phyloP scores from a whole-genome alignment of 2,797 vertebrate genomes.

The Sebastes goodei region DNA sequence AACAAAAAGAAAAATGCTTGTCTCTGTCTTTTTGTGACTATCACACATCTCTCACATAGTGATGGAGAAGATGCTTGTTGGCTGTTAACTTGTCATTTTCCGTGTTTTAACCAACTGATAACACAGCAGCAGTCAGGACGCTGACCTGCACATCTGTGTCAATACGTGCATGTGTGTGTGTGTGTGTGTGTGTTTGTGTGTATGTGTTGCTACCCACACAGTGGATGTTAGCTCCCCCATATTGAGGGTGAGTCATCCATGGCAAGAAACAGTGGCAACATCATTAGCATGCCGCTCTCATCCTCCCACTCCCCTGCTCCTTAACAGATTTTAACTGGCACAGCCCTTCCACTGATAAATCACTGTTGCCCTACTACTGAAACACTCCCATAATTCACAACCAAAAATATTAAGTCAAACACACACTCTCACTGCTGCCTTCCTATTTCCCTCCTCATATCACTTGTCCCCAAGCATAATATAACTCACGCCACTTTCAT shows the following conservation, averaged over 20 bases:
- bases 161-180: slow-evolving; percentile 9
- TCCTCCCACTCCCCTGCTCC: slow-evolving; percentile 76
- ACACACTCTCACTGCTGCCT: slow-evolving; percentile 18
- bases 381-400: slow-evolving; percentile 61
- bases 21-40: neutral
- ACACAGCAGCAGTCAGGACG: neutral
- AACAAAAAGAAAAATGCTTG: slow-evolving; percentile 20
- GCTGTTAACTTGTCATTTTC: neutral
- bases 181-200: neutral
- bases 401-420: slow-evolving; percentile 67
- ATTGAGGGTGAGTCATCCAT: slow-evolving; percentile 80
- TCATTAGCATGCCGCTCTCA: slow-evolving; percentile 84
- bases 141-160: slow-evolving; percentile 13
- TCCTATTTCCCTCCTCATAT: slow-evolving; percentile 11
- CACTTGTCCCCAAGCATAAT: slow-evolving; percentile 7
- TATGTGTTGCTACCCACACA: slow-evolving; percentile 63
- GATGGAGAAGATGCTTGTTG: neutral
- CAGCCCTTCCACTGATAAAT: slow-evolving; percentile 67
- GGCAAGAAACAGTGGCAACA: slow-evolving; percentile 77
- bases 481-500: slow-evolving; percentile 14
- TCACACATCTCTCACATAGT: slow-evolving; percentile 2
- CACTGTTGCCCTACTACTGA: slow-evolving; percentile 58
- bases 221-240: slow-evolving; percentile 76
- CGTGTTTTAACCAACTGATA: neutral
- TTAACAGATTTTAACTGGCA: slow-evolving; percentile 80